Evolutionary conservation across 2,113 vertebrate genomes (phyloP).

Genomic region (Grammomys surdaster): DNA sequence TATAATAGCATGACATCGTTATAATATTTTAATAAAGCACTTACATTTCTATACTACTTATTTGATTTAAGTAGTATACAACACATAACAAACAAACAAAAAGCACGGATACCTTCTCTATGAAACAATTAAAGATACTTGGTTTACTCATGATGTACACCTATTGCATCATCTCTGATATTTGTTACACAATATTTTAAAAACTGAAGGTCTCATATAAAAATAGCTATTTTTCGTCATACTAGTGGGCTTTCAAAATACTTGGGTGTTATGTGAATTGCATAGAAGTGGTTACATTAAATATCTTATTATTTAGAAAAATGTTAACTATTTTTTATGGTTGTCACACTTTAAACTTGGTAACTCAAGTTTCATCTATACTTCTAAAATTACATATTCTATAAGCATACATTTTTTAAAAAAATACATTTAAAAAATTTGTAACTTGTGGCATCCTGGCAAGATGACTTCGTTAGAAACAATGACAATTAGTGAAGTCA

Average conservation of each 20-base stretch:
- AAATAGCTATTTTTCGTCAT: conserved; percentile 72
- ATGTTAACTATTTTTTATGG: too few relatives aligned
- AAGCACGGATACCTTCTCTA: neutral
- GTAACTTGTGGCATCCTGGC: too few relatives aligned
- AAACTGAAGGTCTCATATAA: conserved; percentile 45
- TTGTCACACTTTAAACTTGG: too few relatives aligned
- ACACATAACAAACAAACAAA: conserved; percentile 58
- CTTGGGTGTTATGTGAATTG: conserved; percentile 58
- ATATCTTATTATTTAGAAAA: too few relatives aligned
- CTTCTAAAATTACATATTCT: too few relatives aligned
- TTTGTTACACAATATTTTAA: conserved; percentile 64
- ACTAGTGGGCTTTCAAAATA: conserved; percentile 70
- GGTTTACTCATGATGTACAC: neutral
- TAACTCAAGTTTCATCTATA: too few relatives aligned
- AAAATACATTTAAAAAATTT: too few relatives aligned
- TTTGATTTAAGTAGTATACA: conserved; percentile 60
- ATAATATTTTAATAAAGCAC: conserved; percentile 70
- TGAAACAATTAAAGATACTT: conserved; percentile 59
- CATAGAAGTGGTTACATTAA: conserved; percentile 25
- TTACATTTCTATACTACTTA: conserved; percentile 67
- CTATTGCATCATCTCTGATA: conserved; percentile 38
- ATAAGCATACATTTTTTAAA: too few relatives aligned
- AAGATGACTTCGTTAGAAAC: too few relatives aligned
- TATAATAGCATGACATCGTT: neutral
- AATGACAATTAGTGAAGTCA: too few relatives aligned